Conservation (phyloP, 2,797 vertebrate genomes). For the Brachyrhaphis roseni region DNA sequence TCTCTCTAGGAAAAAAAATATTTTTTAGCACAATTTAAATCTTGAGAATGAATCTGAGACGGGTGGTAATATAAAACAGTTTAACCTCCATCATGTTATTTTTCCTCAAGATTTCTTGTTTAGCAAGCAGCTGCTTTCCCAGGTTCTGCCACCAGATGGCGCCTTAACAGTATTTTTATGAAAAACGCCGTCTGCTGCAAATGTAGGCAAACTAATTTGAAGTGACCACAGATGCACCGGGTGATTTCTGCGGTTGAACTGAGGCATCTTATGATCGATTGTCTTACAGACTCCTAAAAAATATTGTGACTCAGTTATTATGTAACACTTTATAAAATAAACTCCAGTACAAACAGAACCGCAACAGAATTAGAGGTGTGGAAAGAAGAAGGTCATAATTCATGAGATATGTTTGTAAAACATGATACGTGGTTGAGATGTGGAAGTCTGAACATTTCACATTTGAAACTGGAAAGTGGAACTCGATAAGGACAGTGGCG, state of each 20-base stretch:
- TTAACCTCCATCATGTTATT: background rate
- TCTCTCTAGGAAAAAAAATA: background rate
- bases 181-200: slow-evolving; percentile 8
- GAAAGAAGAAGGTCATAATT: slow-evolving; percentile 22
- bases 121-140: background rate
- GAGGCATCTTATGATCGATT: background rate
- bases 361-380: background rate
- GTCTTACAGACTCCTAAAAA: background rate
- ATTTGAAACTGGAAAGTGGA: slow-evolving; percentile 62
- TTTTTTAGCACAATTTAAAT: background rate
- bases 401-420: slow-evolving; percentile 47
- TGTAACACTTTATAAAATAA: background rate
- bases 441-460: slow-evolving; percentile 31
- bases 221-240: background rate
- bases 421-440: slow-evolving; percentile 8
- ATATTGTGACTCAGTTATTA: background rate
- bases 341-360: background rate
- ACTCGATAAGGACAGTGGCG: slow-evolving; percentile 71
- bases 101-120: background rate
- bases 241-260: background rate
- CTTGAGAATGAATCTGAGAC: background rate
- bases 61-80: background rate
- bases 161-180: slow-evolving; percentile 15
- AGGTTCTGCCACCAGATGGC: slow-evolving; percentile 53
- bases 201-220: slow-evolving; percentile 38